phyloP scores from a whole-genome alignment of 2,113 vertebrate genomes.

The Cepphus grylle region DNA sequence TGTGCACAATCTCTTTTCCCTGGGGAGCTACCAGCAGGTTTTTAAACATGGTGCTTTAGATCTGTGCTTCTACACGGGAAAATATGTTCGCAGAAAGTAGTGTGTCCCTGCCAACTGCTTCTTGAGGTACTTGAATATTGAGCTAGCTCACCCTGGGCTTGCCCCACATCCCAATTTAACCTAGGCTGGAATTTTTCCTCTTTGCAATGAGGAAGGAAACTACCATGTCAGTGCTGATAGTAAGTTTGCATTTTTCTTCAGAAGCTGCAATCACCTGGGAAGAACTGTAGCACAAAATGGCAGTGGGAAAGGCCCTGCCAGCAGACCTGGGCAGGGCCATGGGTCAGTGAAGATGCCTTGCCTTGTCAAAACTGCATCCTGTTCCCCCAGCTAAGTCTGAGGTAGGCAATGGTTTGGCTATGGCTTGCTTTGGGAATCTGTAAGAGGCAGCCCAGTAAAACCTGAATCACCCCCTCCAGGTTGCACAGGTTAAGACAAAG shows the following conservation, averaged over 20 bases:
- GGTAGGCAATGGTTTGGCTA: not conserved
- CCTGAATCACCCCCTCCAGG: not conserved
- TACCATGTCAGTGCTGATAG: not conserved
- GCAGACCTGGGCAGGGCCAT: not conserved
- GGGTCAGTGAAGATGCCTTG: accelerated
- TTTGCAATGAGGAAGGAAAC: not conserved
- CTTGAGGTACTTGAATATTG: not conserved
- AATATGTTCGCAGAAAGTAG: not conserved
- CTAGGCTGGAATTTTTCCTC: not conserved
- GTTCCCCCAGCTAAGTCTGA: not conserved
- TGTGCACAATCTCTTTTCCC: not conserved
- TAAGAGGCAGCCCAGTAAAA: not conserved
- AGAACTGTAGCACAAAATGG: not conserved
- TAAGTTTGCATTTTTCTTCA: not conserved
- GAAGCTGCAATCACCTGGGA: not conserved
- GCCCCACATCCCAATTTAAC: not conserved
- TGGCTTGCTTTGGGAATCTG: not conserved
- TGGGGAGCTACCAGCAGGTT: not conserved
- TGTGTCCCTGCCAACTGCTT: not conserved
- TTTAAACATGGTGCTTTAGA: not conserved
- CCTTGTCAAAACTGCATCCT: not conserved
- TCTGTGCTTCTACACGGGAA: not conserved
- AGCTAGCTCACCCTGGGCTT: not conserved
- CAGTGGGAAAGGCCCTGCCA: not conserved
- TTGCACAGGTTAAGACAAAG: not conserved